Evolutionary conservation across 2,797 vertebrate species (phyloP).

Genomic region (Labeo calbasu): DNA sequence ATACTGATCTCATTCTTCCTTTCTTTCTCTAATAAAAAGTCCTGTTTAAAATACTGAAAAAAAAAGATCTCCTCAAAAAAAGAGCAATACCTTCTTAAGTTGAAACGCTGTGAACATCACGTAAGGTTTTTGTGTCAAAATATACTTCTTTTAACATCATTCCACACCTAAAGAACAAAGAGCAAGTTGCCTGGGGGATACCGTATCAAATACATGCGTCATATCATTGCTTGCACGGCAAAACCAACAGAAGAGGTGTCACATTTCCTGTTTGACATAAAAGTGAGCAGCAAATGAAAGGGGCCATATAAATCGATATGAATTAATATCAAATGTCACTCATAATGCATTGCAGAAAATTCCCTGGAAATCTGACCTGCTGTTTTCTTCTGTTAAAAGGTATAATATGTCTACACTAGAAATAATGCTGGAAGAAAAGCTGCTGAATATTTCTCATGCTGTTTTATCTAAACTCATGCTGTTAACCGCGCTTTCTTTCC

Average conservation of each 20-base stretch:
- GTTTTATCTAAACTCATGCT: not conserved
- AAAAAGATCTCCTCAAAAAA: not conserved
- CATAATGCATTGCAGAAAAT: not conserved
- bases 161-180: slow-evolving; percentile 12
- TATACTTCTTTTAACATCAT: slow-evolving; percentile 3
- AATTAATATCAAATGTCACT: slow-evolving; percentile 2
- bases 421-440: not conserved
- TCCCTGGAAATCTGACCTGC: not conserved
- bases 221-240: not conserved
- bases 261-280: not conserved
- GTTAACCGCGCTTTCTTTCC: not conserved
- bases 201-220: not conserved
- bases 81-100: not conserved
- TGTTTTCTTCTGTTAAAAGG: not conserved
- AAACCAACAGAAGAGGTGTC: slow-evolving; percentile 2
- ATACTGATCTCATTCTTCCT: not conserved
- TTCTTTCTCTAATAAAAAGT: not conserved
- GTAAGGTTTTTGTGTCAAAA: not conserved
- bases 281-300: slow-evolving; percentile 16
- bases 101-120: not conserved
- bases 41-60: not conserved
- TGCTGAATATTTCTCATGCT: not conserved
- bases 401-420: not conserved
- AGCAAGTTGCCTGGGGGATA: not conserved
- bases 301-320: not conserved